Conservation (phyloP, 2,113 vertebrate species). For the Heptranchias perlo region DNA sequence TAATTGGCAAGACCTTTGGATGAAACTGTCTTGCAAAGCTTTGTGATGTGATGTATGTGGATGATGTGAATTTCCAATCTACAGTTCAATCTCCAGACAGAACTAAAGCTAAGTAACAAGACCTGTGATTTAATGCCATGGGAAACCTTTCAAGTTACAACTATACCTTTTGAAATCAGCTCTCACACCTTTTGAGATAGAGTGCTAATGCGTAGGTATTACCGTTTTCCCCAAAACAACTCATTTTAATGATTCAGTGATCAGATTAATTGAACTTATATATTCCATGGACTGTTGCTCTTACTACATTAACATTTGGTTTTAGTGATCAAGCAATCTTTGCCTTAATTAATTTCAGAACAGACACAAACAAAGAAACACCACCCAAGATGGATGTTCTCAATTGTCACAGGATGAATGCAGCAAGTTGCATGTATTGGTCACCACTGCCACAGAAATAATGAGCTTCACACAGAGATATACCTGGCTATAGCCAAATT, state of each 20-base stretch:
- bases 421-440: background rate
- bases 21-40: background rate
- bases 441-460: background rate
- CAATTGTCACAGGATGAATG: background rate
- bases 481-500: background rate
- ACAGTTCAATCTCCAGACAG: background rate
- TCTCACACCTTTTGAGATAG: background rate
- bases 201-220: background rate
- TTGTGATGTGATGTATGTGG: background rate
- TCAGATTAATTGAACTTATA: background rate
- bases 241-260: background rate
- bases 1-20: conserved; percentile 21
- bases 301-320: background rate
- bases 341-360: background rate
- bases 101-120: conserved; percentile 13
- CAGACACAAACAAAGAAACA: background rate
- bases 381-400: background rate
- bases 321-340: background rate
- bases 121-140: background rate
- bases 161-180: background rate
- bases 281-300: background rate
- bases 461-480: background rate
- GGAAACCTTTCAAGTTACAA: conserved; percentile 13
- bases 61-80: conserved; percentile 5
- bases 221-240: background rate